Conservation (phyloP, 2,888 invertebrate genomes). For the Stenotaenia linearis region DNA sequence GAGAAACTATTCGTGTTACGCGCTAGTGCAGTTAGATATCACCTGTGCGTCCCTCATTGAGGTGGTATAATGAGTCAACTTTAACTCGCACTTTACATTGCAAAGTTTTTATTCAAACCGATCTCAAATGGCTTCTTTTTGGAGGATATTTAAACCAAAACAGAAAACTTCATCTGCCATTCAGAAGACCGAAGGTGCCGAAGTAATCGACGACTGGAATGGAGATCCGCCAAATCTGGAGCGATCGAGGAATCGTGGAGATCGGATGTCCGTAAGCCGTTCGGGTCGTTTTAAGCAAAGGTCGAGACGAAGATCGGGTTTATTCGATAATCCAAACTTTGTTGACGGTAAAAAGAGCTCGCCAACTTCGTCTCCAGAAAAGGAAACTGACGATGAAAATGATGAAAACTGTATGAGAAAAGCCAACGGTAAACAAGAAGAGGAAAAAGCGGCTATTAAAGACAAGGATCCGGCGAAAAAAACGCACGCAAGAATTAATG, state of each 20-base stretch:
- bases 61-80: not conserved
- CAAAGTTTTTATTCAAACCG: not conserved
- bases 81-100: not conserved
- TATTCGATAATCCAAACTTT: conserved; percentile 33
- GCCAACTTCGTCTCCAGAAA: not conserved
- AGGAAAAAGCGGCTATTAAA: not conserved
- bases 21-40: not conserved
- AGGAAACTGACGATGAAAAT: conserved; percentile 8
- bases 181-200: not conserved
- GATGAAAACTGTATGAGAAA: conserved; percentile 26
- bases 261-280: conserved; percentile 35
- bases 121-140: conserved; percentile 24
- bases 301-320: conserved; percentile 26
- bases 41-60: not conserved
- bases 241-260: not conserved
- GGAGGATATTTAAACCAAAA: conserved; percentile 32
- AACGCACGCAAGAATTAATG: not conserved
- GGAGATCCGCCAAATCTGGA: conserved; percentile 31
- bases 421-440: not conserved
- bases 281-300: conserved; percentile 34
- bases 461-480: not conserved
- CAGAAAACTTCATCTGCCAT: not conserved
- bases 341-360: not conserved
- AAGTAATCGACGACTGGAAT: conserved; percentile 4
- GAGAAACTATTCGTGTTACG: not conserved